These are phyloP conservation scores for Chaenogobius annularis DNA, from an alignment of 2,113 vertebrate genomes.

Conservation along the genomic window DNA sequence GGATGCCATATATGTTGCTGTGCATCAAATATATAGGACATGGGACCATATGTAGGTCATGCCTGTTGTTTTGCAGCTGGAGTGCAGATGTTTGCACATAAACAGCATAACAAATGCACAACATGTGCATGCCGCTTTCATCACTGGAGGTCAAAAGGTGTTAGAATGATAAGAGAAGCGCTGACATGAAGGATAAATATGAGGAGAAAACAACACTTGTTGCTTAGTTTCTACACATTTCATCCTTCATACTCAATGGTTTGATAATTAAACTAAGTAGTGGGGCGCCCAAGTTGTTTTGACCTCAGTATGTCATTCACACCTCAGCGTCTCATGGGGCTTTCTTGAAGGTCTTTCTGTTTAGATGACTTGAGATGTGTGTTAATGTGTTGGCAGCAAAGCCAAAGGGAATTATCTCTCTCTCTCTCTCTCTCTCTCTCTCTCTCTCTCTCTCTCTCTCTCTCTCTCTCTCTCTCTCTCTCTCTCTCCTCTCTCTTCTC, in stretches of 20 bases:
- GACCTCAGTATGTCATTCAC: constrained; percentile 1
- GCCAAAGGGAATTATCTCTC: neutral
- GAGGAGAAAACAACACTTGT: constrained; percentile 13
- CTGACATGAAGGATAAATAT: constrained; percentile 5
- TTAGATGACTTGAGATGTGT: neutral
- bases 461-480: too few relatives aligned
- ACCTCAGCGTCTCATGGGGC: constrained; percentile 7
- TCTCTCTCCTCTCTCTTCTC: too few relatives aligned
- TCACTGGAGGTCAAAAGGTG: constrained; percentile 32
- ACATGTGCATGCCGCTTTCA: neutral
- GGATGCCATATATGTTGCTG: constrained; percentile 42
- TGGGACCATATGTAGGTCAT: constrained; percentile 48
- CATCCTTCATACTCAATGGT: neutral
- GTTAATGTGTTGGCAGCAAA: neutral
- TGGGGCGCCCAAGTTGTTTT: neutral
- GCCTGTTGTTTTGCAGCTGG: constrained; percentile 25
- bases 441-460: too few relatives aligned
- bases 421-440: too few relatives aligned
- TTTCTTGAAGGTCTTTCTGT: neutral
- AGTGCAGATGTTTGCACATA: constrained; percentile 39
- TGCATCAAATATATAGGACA: constrained; percentile 52
- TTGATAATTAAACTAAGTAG: neutral
- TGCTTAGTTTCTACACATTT: neutral
- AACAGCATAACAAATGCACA: constrained; percentile 44
- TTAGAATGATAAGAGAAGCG: constrained; percentile 19